Evolutionary conservation across 1,140 invertebrate genomes (phyloP).

Genomic region (Drosophila sulfurigaster): DNA sequence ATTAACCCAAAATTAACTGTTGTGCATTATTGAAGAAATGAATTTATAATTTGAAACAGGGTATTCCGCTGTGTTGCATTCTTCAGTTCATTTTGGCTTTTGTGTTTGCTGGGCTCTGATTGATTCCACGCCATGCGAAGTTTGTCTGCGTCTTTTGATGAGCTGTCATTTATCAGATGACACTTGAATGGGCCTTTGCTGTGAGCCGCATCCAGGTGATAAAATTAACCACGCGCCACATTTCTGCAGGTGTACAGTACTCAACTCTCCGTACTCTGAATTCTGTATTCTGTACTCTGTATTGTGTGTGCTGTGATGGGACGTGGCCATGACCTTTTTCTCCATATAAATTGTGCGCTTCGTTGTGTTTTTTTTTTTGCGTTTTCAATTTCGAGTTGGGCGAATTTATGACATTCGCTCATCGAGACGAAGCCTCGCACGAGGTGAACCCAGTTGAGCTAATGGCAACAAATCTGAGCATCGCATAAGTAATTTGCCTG

Average conservation of each 20-base stretch:
- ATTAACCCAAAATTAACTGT: too few relatives aligned
- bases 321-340: conserved; percentile 5
- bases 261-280: neutral
- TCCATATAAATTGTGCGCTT: conserved; percentile 55
- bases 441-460: conserved; percentile 27
- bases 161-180: conserved; percentile 61
- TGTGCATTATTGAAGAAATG: too few relatives aligned
- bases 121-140: conserved; percentile 20
- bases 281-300: too few relatives aligned
- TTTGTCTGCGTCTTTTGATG: conserved; percentile 47
- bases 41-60: too few relatives aligned
- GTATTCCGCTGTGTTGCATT: too few relatives aligned
- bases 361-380: too few relatives aligned
- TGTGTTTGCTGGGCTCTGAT: conserved; percentile 14
- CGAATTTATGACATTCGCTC: conserved; percentile 55
- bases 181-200: conserved; percentile 44
- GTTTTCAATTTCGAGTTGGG: conserved; percentile 65
- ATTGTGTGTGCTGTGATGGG: neutral
- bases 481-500: conserved; percentile 55
- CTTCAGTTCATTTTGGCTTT: neutral
- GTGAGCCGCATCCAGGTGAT: conserved; percentile 20
- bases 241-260: neutral
- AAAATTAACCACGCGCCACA: conserved; percentile 7
- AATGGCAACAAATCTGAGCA: conserved; percentile 72
- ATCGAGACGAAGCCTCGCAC: conserved; percentile 9